phyloP scores from a whole-genome alignment of 1,140 invertebrate genomes.

The Drosophila sp. region DNA sequence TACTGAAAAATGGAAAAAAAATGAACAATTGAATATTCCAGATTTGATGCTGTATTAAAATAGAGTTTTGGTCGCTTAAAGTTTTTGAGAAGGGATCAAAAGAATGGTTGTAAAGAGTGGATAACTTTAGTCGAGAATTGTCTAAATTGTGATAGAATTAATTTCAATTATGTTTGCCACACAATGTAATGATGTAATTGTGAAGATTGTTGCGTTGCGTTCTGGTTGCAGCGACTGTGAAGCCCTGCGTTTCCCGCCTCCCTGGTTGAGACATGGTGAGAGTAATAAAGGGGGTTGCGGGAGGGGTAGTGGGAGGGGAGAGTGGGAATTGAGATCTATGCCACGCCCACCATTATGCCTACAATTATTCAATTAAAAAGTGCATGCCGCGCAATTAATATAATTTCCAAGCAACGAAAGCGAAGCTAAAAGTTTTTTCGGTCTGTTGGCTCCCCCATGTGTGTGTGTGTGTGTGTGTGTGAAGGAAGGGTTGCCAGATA shows the following conservation, averaged over 20 bases:
- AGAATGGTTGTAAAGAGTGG: too few relatives aligned
- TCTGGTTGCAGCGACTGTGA: neutral
- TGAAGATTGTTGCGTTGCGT: neutral
- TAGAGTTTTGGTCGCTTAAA: too few relatives aligned
- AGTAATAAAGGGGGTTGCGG: too few relatives aligned
- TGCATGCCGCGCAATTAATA: constrained; percentile 66
- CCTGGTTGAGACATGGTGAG: too few relatives aligned
- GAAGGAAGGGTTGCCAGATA: neutral
- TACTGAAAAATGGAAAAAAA: too few relatives aligned
- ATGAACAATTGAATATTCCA: too few relatives aligned
- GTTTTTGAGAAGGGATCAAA: too few relatives aligned
- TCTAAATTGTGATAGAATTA: neutral
- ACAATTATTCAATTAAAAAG: constrained; percentile 67
- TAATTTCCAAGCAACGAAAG: constrained; percentile 58
- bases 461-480: constrained; percentile 9
- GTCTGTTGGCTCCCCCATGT: constrained; percentile 16
- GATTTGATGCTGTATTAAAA: too few relatives aligned
- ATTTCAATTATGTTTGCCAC: neutral
- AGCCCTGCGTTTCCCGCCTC: neutral
- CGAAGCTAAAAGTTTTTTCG: constrained; percentile 48
- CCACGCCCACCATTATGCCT: constrained; percentile 50
- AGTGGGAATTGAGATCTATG: constrained; percentile 23
- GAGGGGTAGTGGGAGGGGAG: neutral
- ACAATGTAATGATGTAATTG: constrained; percentile 6
- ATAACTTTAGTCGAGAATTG: neutral